Percentiles rank a stretch among this genome's conserved stretches.
Conservation (phyloP, 1,140 invertebrate species). For the Cydia pomonella region DNA sequence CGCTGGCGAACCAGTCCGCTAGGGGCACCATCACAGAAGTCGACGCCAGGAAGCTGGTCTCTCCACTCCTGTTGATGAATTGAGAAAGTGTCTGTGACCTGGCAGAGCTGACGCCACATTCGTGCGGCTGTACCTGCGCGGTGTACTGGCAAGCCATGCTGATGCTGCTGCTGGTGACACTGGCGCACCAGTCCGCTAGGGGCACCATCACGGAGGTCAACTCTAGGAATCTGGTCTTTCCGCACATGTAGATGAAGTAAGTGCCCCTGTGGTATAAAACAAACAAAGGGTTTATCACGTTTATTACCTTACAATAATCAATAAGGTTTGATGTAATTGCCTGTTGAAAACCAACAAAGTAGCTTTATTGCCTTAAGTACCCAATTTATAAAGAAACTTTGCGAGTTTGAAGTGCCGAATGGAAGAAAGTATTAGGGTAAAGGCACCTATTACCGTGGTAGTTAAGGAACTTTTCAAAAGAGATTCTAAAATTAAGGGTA, state of each 20-base stretch:
- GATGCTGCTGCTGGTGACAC: conserved; percentile 83
- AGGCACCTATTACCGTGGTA: too few species aligned
- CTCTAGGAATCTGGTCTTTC: conserved; percentile 83
- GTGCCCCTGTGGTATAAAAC: too few species aligned
- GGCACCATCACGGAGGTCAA: conserved; percentile 86
- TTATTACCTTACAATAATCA: too few species aligned
- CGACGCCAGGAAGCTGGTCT: conserved; percentile 83
- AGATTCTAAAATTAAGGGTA: too few species aligned
- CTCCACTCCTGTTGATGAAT: conserved; percentile 85
- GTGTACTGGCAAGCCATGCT: conserved; percentile 83
- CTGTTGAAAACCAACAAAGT: too few species aligned
- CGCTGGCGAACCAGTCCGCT: conserved; percentile 86
- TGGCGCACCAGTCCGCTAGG: conserved; percentile 85
- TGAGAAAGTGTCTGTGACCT: conserved; percentile 75
- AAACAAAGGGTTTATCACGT: too few species aligned
- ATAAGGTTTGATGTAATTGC: too few species aligned
- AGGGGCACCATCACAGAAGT: conserved; percentile 86
- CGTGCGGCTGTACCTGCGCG: conserved; percentile 85
- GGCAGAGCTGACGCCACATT: conserved; percentile 78
- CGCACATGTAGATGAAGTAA: conserved; percentile 83
- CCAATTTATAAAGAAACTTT: neutral
- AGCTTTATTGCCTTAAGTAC: neutral
- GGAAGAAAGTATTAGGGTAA: neutral
- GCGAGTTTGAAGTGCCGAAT: neutral
- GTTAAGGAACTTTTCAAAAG: too few species aligned